These are phyloP conservation scores for Ceraclea dissimilis DNA, from an alignment of 2,888 invertebrate genomes.

Conservation along the genomic window DNA sequence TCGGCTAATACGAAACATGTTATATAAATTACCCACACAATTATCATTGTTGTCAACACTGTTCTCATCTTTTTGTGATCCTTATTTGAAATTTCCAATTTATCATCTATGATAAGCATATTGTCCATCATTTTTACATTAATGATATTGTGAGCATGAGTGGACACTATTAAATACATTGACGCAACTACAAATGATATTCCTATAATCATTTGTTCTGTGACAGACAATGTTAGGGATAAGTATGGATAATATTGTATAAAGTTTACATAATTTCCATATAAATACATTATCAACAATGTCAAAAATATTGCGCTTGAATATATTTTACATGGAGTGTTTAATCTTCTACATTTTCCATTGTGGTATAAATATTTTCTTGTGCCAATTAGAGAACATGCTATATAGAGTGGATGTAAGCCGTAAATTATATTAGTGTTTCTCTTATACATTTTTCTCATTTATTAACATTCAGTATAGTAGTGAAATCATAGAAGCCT, in stretches of 20 bases:
- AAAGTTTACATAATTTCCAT: background rate
- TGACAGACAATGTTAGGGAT: background rate
- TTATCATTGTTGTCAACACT: background rate
- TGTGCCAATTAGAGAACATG: background rate
- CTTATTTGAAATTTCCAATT: background rate
- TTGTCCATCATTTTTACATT: background rate
- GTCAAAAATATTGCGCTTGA: background rate
- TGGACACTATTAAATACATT: background rate
- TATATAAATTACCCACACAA: background rate
- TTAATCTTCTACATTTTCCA: background rate
- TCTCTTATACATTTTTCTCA: too few relatives aligned
- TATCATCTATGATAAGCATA: background rate
- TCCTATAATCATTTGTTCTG: background rate
- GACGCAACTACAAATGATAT: background rate
- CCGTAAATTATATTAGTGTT: background rate
- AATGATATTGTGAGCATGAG: background rate
- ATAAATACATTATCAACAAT: background rate
- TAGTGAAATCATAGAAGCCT: too few relatives aligned
- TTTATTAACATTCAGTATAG: too few relatives aligned
- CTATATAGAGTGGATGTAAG: background rate
- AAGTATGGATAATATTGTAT: background rate
- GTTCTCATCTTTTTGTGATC: background rate
- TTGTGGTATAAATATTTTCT: background rate
- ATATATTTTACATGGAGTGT: background rate
- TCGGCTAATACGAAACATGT: background rate